phyloP scores from a whole-genome alignment of 2,888 invertebrate genomes.

The Ochlodes sylvanus region DNA sequence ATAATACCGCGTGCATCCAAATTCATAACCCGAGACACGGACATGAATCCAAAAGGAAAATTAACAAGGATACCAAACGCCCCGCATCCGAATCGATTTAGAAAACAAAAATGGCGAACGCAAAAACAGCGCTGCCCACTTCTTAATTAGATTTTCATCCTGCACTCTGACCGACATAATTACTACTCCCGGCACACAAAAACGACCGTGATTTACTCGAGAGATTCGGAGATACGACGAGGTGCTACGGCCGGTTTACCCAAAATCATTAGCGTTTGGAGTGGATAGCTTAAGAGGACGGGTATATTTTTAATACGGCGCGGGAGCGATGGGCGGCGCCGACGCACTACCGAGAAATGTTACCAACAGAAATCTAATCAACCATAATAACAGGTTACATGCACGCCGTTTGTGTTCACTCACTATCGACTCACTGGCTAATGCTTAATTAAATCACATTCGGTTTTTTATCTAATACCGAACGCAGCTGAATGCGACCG shows the following conservation, averaged over 20 bases:
- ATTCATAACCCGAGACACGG: slow-evolving; percentile 54
- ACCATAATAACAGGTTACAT: slow-evolving; percentile 84
- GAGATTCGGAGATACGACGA: slow-evolving; percentile 76
- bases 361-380: slow-evolving; percentile 85
- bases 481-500: slow-evolving; percentile 64
- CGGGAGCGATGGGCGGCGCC: slow-evolving; percentile 83
- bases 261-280: slow-evolving; percentile 82
- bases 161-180: slow-evolving; percentile 85
- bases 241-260: slow-evolving; percentile 81
- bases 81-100: slow-evolving; percentile 17
- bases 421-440: slow-evolving; percentile 75
- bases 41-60: slow-evolving; percentile 48
- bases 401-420: slow-evolving; percentile 79
- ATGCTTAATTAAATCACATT: slow-evolving; percentile 84
- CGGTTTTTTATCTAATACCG: slow-evolving; percentile 69
- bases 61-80: slow-evolving; percentile 17
- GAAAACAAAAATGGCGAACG: slow-evolving; percentile 60
- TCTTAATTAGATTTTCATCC: slow-evolving; percentile 83
- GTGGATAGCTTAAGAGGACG: slow-evolving; percentile 77
- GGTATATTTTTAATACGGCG: slow-evolving; percentile 82
- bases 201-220: slow-evolving; percentile 80
- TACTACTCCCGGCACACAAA: slow-evolving; percentile 80
- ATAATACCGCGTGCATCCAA: slow-evolving; percentile 70
- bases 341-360: slow-evolving; percentile 83
- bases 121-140: slow-evolving; percentile 73